Base-by-base conservation (phyloP, 2,797 vertebrate genomes). In the Fundulus diaphanus region DNA sequence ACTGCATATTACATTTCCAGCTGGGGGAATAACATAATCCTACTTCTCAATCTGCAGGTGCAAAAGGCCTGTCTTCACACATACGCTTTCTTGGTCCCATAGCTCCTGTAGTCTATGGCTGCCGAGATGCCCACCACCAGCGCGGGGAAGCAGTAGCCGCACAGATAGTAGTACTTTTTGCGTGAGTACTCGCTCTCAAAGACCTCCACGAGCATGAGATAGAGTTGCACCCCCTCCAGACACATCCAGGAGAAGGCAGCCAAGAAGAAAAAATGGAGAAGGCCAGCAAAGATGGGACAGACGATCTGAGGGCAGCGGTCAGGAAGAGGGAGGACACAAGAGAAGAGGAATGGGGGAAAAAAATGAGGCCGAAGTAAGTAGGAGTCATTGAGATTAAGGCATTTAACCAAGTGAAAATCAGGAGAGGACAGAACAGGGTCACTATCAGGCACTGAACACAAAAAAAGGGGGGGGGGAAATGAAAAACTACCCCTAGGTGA, bases 181-280 rank as follows among this genome's bases (percentile, higher is more conserved):
- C 97, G 96, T 44, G 96, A 97, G 77, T 96, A 97, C 82, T 98
- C 97, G 83, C 97, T 97, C 91, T 98, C 97, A 27, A 98, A 98
- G 84, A 98, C 97, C 92, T 98, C 97, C 89, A 98, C 97, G 92
- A 99, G 94, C 95, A 98, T 96, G 92, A 98, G 95, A 92, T 98
- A 98, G 87, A 99, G 96, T 79, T 99, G 97, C 73, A 99, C 96
- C 0, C 97, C 97, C 91, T 98, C 97, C 88, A 99, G 95, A 89
- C 97, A 97, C 92, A 99, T 96, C 97, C 97, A 99, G 78, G 94
- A 98, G 95, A 99, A 99, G n/a, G 97, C 97, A 2, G 97, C 97
- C 94, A 99, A 93, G 94, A 97, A 98, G 90, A 98, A 98, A 92
- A 97, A 98, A 92, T 99, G 97, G 83, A 99, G 95, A 69, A 99